Percentiles rank a stretch among this genome's conserved stretches.
Conservation (phyloP, 2,797 vertebrate genomes). For the Enteromius radiatus region DNA sequence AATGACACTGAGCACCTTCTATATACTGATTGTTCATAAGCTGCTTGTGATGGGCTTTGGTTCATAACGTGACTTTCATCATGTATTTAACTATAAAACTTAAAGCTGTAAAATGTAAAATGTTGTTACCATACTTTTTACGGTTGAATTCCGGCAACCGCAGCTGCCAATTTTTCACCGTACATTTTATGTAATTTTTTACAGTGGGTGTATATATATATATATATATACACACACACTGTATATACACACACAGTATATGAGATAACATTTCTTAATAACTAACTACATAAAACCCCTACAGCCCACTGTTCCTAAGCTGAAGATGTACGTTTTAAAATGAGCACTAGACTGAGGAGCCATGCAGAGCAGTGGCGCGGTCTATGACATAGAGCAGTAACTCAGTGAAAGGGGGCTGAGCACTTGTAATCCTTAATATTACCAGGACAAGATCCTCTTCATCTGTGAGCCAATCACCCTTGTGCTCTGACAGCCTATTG, state of each 20-base stretch:
- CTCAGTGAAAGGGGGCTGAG: conserved; percentile 69
- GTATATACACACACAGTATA: not conserved
- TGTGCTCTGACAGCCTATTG: conserved; percentile 66
- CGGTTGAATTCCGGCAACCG: too few species aligned
- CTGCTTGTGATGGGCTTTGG: too few species aligned
- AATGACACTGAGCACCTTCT: too few species aligned
- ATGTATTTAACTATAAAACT: too few species aligned
- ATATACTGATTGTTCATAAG: too few species aligned
- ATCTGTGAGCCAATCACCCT: conserved; percentile 77
- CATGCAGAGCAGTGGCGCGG: conserved; percentile 48
- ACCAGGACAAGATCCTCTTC: conserved; percentile 77
- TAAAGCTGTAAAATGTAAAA: too few species aligned
- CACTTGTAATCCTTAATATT: conserved; percentile 78
- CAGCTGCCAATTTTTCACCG: too few species aligned
- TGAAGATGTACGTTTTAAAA: conserved; percentile 18
- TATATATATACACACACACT: not conserved
- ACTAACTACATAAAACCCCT: not conserved
- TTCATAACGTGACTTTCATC: too few species aligned
- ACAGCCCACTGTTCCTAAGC: conserved; percentile 12
- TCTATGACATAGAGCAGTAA: conserved; percentile 44
- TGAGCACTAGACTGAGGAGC: conserved; percentile 14
- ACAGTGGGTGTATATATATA: too few species aligned
- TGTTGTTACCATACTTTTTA: too few species aligned
- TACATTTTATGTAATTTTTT: too few species aligned
- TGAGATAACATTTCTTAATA: not conserved